Evolutionary conservation across 2,113 vertebrate genomes (phyloP).

Genomic region (Bagarius yarrelli): DNA sequence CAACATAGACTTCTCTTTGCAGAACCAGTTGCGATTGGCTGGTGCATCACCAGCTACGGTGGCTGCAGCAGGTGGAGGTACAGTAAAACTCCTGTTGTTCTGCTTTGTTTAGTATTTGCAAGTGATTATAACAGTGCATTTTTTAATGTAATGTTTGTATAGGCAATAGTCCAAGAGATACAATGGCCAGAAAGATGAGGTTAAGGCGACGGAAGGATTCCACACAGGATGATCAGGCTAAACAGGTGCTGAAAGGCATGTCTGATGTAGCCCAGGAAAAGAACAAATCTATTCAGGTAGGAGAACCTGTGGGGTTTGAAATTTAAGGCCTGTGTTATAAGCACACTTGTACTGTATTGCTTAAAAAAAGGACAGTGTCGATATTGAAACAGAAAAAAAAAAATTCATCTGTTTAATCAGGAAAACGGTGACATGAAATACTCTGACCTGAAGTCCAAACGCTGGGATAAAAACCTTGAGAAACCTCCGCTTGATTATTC

Average conservation of each 20-base stretch:
- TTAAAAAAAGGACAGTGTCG: not conserved
- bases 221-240: conserved; percentile 91
- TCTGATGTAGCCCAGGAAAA: conserved; percentile 93
- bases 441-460: conserved; percentile 77
- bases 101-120: not conserved
- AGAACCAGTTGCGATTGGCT: conserved; percentile 91
- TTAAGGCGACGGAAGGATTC: conserved; percentile 88
- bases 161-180: conserved; percentile 79
- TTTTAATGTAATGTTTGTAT: not conserved
- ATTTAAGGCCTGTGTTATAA: not conserved
- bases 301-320: not conserved
- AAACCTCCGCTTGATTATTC: conserved; percentile 94
- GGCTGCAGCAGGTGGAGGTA: conserved; percentile 83
- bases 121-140: not conserved
- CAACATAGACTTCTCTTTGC: conserved; percentile 98
- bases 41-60: conserved; percentile 93
- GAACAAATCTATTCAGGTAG: conserved; percentile 88
- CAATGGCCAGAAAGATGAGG: conserved; percentile 91
- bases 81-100: not conserved
- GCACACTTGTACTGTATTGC: not conserved
- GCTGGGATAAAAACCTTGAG: conserved; percentile 94
- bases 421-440: conserved; percentile 80
- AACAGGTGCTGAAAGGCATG: conserved; percentile 98
- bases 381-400: not conserved
- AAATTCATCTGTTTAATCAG: conserved; percentile 60